A percentile compares a stretch with the other conserved stretches of the same genome.
Conservation (phyloP, 2,797 vertebrate species). For the Alauda arvensis region DNA sequence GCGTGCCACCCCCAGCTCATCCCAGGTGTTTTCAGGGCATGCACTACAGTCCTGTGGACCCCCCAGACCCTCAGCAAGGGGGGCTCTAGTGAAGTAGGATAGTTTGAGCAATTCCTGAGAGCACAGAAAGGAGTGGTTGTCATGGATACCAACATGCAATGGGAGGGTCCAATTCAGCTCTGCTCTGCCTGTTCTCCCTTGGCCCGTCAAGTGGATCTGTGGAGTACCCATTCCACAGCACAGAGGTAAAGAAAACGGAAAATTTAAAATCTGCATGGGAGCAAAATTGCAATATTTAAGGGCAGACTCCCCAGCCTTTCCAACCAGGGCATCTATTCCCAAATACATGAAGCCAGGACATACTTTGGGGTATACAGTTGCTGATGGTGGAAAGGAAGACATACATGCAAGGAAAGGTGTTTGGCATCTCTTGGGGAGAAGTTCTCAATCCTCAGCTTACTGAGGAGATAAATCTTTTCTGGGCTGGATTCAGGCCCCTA, state of each 20-base stretch:
- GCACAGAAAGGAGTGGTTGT: neutral
- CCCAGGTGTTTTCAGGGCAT: neutral
- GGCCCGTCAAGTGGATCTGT: neutral
- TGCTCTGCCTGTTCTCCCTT: neutral
- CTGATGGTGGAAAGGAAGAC: neutral
- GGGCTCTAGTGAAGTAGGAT: neutral
- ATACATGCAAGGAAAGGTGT: neutral
- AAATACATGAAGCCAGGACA: neutral
- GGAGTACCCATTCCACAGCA: neutral
- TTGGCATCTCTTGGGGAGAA: neutral
- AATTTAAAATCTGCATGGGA: neutral
- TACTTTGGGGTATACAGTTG: neutral
- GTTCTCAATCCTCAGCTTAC: neutral
- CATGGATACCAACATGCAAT: neutral
- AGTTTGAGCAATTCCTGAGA: neutral
- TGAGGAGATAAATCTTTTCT: neutral
- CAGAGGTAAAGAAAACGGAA: fast-evolving
- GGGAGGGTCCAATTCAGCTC: neutral
- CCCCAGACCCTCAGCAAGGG: neutral
- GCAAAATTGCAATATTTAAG: neutral
- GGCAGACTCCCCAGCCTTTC: neutral
- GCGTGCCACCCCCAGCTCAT: neutral
- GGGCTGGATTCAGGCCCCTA: neutral
- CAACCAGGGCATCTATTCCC: neutral
- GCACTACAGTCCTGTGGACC: neutral